These are phyloP conservation scores for Cnemophilus loriae DNA, from an alignment of 2,113 vertebrate species.

Conservation along the genomic window DNA sequence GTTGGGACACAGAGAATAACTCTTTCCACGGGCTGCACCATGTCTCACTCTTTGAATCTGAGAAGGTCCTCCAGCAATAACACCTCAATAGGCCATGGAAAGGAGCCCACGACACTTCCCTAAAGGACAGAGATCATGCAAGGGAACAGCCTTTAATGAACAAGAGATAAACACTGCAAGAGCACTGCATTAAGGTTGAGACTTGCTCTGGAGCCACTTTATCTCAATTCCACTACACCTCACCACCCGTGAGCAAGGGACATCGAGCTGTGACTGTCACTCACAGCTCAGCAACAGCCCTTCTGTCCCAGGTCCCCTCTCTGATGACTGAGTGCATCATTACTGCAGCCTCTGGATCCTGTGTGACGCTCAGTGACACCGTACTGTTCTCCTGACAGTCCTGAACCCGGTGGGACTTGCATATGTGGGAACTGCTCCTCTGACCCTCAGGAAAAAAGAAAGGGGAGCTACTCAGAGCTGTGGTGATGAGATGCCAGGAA, in stretches of 20 bases:
- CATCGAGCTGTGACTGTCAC: not conserved
- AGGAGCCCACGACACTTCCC: not conserved
- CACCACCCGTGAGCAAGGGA: not conserved
- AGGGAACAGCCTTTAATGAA: not conserved
- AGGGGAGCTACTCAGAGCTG: not conserved
- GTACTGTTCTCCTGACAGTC: not conserved
- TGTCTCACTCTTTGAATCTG: not conserved
- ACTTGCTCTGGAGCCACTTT: not conserved
- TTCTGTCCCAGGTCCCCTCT: not conserved
- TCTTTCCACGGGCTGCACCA: not conserved
- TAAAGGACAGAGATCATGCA: not conserved
- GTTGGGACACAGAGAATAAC: not conserved
- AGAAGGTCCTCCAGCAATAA: not conserved
- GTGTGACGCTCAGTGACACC: not conserved
- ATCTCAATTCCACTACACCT: not conserved
- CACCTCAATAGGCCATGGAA: not conserved
- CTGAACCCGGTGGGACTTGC: fast-evolving
- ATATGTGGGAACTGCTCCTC: not conserved
- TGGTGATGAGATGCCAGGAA: not conserved
- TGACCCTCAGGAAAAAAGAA: not conserved
- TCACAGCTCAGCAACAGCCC: not conserved
- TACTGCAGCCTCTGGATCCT: not conserved
- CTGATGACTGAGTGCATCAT: too few species aligned
- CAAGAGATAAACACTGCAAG: not conserved
- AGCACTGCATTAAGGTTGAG: not conserved